Evolutionary conservation across 2,888 invertebrate species (phyloP).

Genomic region (Tetranychus piercei): DNA sequence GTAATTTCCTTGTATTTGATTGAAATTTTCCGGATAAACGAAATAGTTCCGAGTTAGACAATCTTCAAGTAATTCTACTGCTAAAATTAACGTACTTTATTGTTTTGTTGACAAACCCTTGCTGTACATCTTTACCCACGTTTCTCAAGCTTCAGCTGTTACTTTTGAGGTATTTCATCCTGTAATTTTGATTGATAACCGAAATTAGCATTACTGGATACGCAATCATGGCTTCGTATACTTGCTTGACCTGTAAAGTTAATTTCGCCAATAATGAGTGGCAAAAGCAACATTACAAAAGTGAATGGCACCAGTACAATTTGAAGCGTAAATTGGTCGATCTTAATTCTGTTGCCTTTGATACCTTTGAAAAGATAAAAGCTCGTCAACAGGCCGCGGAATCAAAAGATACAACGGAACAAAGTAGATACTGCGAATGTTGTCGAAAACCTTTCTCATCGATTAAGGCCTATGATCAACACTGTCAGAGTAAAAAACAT

Average conservation of each 20-base stretch:
- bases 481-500: slow-evolving; percentile 79
- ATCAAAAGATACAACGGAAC: slow-evolving; percentile 37
- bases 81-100: no score
- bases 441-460: slow-evolving; percentile 70
- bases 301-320: slow-evolving; percentile 93
- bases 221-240: slow-evolving; percentile 32
- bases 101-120: no score
- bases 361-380: slow-evolving; percentile 63
- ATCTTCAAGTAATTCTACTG: no score
- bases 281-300: slow-evolving; percentile 78
- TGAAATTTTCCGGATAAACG: no score
- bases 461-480: slow-evolving; percentile 67
- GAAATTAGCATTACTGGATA: no score
- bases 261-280: slow-evolving; percentile 60
- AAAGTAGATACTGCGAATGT: slow-evolving; percentile 46
- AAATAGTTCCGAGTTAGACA: no score
- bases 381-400: slow-evolving; percentile 37
- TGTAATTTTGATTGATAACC: no score
- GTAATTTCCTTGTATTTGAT: no score
- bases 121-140: no score
- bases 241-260: slow-evolving; percentile 85
- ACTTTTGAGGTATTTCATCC: no score
- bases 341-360: slow-evolving; percentile 63
- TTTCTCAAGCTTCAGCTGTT: no score
- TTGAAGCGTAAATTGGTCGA: slow-evolving; percentile 72